Conservation (phyloP, 2,113 vertebrate species). For the Ptilonorhynchus violaceus region DNA sequence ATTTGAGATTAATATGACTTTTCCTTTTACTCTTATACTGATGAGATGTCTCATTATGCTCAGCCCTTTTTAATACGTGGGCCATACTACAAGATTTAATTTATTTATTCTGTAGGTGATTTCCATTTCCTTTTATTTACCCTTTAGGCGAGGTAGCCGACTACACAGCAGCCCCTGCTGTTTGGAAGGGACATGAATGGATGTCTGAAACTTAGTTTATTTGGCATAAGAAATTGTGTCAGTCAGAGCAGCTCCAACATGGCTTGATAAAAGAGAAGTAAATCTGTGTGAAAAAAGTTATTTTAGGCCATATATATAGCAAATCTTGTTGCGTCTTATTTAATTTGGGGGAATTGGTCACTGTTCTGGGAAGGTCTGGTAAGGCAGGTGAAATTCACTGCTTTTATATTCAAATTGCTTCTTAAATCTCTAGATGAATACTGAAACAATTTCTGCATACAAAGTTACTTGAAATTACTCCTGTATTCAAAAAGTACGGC, state of each 20-base stretch:
- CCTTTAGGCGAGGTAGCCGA: not conserved
- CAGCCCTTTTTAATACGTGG: slow-evolving; percentile 7
- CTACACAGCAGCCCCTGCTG: slow-evolving; percentile 35
- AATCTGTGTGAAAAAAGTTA: not conserved
- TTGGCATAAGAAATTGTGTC: not conserved
- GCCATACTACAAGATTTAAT: not conserved
- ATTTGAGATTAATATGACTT: slow-evolving; percentile 30
- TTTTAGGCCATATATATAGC: not conserved
- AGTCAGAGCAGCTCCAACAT: not conserved
- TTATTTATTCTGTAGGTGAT: slow-evolving; percentile 40
- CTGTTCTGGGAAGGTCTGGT: not conserved
- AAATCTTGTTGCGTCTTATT: not conserved
- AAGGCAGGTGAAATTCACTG: not conserved
- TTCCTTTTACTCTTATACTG: slow-evolving; percentile 16
- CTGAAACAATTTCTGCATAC: not conserved
- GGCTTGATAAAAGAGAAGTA: not conserved
- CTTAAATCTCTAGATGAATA: not conserved
- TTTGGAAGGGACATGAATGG: not conserved
- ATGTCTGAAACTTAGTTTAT: not conserved
- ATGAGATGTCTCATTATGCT: slow-evolving; percentile 49
- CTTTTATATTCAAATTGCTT: not conserved
- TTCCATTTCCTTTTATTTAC: slow-evolving; percentile 35
- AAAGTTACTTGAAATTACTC: not conserved
- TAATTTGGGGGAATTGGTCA: not conserved
- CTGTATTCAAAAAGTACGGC: not conserved